Conservation (phyloP, 2,888 invertebrate genomes). For the Oxycera nigricornis region DNA sequence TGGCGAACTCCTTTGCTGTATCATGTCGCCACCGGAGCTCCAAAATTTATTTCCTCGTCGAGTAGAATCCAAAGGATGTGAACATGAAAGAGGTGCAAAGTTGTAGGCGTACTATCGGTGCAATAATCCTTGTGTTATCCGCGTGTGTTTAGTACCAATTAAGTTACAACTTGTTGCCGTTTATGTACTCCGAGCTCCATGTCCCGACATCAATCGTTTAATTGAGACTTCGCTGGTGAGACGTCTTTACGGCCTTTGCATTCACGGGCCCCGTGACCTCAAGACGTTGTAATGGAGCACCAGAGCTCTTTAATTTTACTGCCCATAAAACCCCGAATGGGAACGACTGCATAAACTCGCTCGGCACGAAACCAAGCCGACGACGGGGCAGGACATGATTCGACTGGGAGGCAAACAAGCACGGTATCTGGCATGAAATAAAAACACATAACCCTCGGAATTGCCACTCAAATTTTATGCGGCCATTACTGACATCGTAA, state of each 20-base stretch:
- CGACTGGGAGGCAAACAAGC: slow-evolving; percentile 22
- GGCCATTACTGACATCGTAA: slow-evolving; percentile 60
- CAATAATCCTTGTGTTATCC: slow-evolving; percentile 12
- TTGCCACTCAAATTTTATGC: slow-evolving; percentile 61
- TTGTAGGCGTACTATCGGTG: slow-evolving; percentile 17
- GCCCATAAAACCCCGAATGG: slow-evolving; percentile 46
- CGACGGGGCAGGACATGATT: slow-evolving; percentile 7
- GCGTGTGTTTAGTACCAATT: slow-evolving; percentile 17
- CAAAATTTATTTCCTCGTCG: not conserved
- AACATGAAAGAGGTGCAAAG: not conserved
- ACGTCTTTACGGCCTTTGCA: slow-evolving; percentile 37
- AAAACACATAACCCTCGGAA: slow-evolving; percentile 48
- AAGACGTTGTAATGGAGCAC: slow-evolving; percentile 44
- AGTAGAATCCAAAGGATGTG: not conserved
- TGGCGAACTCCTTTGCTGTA: not conserved
- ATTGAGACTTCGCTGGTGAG: slow-evolving; percentile 33
- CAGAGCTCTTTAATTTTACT: slow-evolving; percentile 48
- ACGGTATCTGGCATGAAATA: slow-evolving; percentile 41
- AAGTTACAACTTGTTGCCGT: slow-evolving; percentile 26
- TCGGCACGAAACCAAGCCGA: slow-evolving; percentile 15
- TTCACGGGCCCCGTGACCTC: slow-evolving; percentile 32
- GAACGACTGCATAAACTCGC: slow-evolving; percentile 42
- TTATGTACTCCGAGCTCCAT: not conserved
- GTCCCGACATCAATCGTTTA: slow-evolving; percentile 20
- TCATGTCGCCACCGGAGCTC: not conserved